phyloP scores from a whole-genome alignment of 1,140 invertebrate genomes.

The Drosophila kohkoa region DNA sequence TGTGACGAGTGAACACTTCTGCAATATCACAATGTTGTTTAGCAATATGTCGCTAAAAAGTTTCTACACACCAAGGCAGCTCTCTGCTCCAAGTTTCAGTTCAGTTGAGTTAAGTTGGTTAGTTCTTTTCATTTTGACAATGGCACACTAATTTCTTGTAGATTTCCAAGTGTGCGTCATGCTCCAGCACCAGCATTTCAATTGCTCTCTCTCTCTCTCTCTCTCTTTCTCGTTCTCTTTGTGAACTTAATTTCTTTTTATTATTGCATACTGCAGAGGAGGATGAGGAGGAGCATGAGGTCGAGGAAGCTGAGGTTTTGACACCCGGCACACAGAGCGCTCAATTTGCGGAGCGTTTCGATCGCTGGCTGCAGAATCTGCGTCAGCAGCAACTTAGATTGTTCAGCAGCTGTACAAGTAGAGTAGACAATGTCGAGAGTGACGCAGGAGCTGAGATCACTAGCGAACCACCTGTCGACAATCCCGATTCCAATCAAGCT shows the following conservation, averaged over 20 bases:
- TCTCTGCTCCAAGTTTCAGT: conserved; percentile 13
- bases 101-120: conserved; percentile 24
- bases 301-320: conserved; percentile 54
- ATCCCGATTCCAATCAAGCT: conserved; percentile 21
- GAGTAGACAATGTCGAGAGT: conserved; percentile 67
- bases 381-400: conserved; percentile 66
- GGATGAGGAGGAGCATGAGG: conserved; percentile 46
- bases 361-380: conserved; percentile 73
- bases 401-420: conserved; percentile 77
- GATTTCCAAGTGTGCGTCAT: conserved; percentile 44
- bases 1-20: conserved; percentile 35
- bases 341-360: conserved; percentile 68
- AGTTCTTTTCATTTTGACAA: conserved; percentile 58
- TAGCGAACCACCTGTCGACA: conserved; percentile 11
- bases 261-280: conserved; percentile 66
- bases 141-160: conserved; percentile 70
- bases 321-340: conserved; percentile 63
- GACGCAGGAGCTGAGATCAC: conserved; percentile 29
- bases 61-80: conserved; percentile 47
- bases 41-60: conserved; percentile 81
- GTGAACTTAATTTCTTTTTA: conserved; percentile 49
- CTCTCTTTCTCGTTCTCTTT: conserved; percentile 31
- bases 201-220: conserved; percentile 34
- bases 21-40: conserved; percentile 79
- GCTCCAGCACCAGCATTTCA: conserved; percentile 47